Conservation (phyloP, 2,888 invertebrate genomes). For the Epinotia ramella region DNA sequence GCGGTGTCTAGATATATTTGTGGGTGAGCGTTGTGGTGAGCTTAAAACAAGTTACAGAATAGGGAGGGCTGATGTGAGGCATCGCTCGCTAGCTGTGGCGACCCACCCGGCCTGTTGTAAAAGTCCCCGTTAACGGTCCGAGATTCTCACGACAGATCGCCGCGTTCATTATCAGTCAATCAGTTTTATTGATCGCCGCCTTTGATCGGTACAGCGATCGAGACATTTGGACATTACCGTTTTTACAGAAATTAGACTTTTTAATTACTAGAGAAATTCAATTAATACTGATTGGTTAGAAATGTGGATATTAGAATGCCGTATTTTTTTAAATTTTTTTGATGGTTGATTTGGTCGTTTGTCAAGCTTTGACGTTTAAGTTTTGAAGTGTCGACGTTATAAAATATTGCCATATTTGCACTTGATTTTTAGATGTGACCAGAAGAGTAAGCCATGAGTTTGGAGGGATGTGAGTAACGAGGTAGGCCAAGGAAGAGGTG, state of each 20-base stretch:
- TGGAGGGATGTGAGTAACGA: too few species aligned
- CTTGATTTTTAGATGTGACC: too few species aligned
- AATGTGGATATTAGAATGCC: constrained; percentile 15
- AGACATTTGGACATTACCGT: constrained; percentile 63
- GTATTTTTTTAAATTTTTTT: constrained; percentile 7
- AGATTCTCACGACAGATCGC: constrained; percentile 83
- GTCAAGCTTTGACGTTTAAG: not conserved
- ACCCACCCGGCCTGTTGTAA: constrained; percentile 71
- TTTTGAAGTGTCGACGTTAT: not conserved
- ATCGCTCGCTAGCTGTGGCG: constrained; percentile 55
- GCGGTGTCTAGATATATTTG: too few species aligned
- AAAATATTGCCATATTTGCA: not conserved
- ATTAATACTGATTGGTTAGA: constrained; percentile 50
- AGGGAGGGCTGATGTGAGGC: too few species aligned
- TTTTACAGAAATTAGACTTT: constrained; percentile 64
- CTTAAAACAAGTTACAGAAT: too few species aligned
- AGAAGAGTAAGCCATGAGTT: too few species aligned
- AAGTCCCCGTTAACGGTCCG: constrained; percentile 74
- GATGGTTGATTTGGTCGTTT: not conserved
- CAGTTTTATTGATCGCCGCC: constrained; percentile 80
- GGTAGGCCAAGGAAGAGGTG: too few species aligned
- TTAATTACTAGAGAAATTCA: constrained; percentile 59
- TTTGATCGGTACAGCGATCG: constrained; percentile 70
- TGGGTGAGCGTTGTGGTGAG: too few species aligned
- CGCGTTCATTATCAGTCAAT: constrained; percentile 82